A percentile compares a stretch with the other conserved stretches of the same genome.
Conservation (phyloP, 2,113 vertebrate genomes). For the Lepisosteus osseus region DNA sequence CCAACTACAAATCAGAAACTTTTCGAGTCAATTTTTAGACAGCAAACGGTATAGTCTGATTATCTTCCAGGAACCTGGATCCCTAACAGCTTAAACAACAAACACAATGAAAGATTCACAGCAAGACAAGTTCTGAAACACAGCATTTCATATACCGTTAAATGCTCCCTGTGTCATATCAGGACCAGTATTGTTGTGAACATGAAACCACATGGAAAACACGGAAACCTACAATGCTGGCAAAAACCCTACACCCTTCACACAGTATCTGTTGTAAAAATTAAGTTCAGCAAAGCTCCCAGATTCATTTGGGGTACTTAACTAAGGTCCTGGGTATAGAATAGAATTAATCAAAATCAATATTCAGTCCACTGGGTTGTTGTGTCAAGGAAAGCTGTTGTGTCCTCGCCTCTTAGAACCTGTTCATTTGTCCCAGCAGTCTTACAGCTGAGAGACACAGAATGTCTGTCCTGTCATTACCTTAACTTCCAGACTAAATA, state of each 20-base stretch:
- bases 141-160: neutral
- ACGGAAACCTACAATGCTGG: neutral
- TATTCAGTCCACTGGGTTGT: constrained; percentile 40
- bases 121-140: too few relatives aligned
- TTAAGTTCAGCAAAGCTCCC: neutral
- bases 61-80: too few relatives aligned
- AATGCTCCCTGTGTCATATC: neutral
- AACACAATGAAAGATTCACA: too few relatives aligned
- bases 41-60: too few relatives aligned
- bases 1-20: too few relatives aligned
- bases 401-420: constrained; percentile 45
- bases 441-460: too few relatives aligned
- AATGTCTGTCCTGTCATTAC: too few relatives aligned
- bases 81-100: too few relatives aligned
- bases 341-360: constrained; percentile 28
- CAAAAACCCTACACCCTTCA: neutral
- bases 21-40: too few relatives aligned
- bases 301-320: too few relatives aligned
- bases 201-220: neutral
- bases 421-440: constrained; percentile 28
- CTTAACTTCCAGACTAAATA: too few relatives aligned
- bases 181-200: neutral
- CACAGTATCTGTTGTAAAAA: neutral
- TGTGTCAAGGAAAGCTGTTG: constrained; percentile 43
- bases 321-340: constrained; percentile 14